These are phyloP conservation scores for Drosophila trichaetosa DNA, from an alignment of 2,888 invertebrate genomes.

Conservation along the genomic window DNA sequence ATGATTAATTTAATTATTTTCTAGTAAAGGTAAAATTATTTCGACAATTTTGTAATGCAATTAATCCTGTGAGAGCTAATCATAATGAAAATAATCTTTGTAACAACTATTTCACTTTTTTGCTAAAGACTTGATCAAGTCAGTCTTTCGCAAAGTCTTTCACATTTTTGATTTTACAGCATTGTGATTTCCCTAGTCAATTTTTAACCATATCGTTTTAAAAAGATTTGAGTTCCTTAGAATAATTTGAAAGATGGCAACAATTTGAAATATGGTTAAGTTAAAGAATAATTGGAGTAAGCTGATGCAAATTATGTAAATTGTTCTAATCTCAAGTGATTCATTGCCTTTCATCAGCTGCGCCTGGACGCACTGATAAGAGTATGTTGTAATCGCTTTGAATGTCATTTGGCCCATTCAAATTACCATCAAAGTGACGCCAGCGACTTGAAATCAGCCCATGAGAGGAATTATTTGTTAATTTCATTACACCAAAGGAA, in stretches of 20 bases:
- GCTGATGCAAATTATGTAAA: conserved; percentile 3
- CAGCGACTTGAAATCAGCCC: conserved; percentile 50
- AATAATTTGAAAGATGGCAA: not conserved
- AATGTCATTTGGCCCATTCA: conserved; percentile 70
- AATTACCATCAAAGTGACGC: conserved; percentile 75
- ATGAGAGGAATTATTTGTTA: conserved; percentile 75
- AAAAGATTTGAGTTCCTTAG: not conserved
- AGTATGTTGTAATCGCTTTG: conserved; percentile 65
- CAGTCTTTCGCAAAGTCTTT: not conserved
- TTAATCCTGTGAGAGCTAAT: not conserved
- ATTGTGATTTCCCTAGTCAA: not conserved
- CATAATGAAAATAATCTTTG: not conserved
- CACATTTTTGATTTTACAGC: not conserved
- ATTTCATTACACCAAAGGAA: conserved; percentile 66
- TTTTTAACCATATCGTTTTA: not conserved
- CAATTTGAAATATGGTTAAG: not conserved
- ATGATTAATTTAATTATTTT: not conserved
- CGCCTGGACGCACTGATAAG: conserved; percentile 65
- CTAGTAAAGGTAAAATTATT: not conserved
- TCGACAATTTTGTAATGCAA: not conserved
- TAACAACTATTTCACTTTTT: not conserved
- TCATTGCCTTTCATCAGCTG: conserved; percentile 43
- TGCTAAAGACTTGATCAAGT: not conserved
- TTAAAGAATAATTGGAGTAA: too few relatives aligned
- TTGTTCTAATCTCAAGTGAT: conserved; percentile 43